These are phyloP conservation scores for Argynnis bischoffii DNA, from an alignment of 2,888 invertebrate species.

Conservation along the genomic window DNA sequence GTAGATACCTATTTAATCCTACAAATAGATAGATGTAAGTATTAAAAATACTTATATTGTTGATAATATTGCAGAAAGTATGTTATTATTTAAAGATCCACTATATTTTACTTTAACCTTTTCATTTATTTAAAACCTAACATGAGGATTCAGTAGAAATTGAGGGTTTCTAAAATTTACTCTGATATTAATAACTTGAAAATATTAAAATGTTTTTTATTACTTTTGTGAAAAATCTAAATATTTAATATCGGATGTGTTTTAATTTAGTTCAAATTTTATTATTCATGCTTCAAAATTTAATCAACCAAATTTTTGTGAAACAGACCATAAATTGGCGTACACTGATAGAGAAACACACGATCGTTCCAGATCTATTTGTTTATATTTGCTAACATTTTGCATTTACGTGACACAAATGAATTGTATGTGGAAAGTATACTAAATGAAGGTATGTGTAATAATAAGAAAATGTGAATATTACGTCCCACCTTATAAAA, in stretches of 20 bases:
- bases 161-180: too few species aligned
- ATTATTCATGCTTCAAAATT: conserved; percentile 14
- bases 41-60: too few species aligned
- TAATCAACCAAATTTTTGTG: conserved; percentile 19
- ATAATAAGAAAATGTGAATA: too few species aligned
- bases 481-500: too few species aligned
- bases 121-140: too few species aligned
- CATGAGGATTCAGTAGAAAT: too few species aligned
- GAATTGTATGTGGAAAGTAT: background rate
- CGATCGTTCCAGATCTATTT: conserved; percentile 5
- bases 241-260: background rate
- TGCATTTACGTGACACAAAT: conserved; percentile 10
- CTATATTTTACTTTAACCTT: too few species aligned
- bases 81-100: too few species aligned
- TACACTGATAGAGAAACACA: conserved; percentile 9
- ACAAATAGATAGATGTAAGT: too few species aligned
- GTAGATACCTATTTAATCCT: too few species aligned
- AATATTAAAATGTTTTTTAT: background rate
- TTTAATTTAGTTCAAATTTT: conserved; percentile 14
- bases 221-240: background rate
- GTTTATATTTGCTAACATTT: conserved; percentile 10
- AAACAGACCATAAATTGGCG: conserved; percentile 6
- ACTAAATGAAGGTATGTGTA: background rate
- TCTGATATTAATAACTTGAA: background rate
- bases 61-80: too few species aligned